phyloP scores from a whole-genome alignment of 2,888 invertebrate species.

The Plebejus anna region DNA sequence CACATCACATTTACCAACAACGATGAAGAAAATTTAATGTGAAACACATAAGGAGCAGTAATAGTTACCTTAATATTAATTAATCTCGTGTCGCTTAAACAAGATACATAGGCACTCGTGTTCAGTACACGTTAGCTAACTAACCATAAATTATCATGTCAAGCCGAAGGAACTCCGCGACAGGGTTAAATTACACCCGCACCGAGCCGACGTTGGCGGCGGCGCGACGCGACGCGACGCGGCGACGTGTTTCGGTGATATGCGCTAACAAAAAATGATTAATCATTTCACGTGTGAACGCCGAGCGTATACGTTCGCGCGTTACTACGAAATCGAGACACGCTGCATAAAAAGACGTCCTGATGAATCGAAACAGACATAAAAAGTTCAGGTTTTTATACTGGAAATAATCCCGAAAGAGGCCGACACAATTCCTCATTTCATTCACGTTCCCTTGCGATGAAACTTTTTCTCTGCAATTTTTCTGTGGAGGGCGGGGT shows the following conservation, averaged over 20 bases:
- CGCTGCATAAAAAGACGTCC: constrained; percentile 50
- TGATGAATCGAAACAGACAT: constrained; percentile 73
- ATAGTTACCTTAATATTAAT: constrained; percentile 41
- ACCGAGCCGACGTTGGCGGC: constrained; percentile 33
- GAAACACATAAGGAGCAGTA: constrained; percentile 19
- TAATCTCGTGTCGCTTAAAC: constrained; percentile 49
- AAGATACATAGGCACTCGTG: constrained; percentile 48
- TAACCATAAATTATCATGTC: constrained; percentile 53
- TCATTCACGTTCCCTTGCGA: constrained; percentile 79
- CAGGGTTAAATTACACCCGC: constrained; percentile 44
- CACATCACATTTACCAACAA: background rate
- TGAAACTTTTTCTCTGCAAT: constrained; percentile 81
- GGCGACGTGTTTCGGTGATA: constrained; percentile 16
- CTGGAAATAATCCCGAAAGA: constrained; percentile 75
- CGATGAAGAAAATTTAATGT: constrained; percentile 7
- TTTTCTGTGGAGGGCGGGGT: constrained; percentile 75
- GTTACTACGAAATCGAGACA: constrained; percentile 42
- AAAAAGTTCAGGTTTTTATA: constrained; percentile 69
- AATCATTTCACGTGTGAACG: constrained; percentile 25
- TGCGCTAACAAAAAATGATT: constrained; percentile 25
- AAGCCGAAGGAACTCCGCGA: constrained; percentile 47
- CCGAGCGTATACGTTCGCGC: constrained; percentile 32
- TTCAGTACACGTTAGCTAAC: constrained; percentile 49
- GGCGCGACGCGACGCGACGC: background rate
- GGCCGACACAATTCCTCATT: constrained; percentile 77